phyloP scores from a whole-genome alignment of 2,888 invertebrate species.

The Temnothorax unifasciatus region DNA sequence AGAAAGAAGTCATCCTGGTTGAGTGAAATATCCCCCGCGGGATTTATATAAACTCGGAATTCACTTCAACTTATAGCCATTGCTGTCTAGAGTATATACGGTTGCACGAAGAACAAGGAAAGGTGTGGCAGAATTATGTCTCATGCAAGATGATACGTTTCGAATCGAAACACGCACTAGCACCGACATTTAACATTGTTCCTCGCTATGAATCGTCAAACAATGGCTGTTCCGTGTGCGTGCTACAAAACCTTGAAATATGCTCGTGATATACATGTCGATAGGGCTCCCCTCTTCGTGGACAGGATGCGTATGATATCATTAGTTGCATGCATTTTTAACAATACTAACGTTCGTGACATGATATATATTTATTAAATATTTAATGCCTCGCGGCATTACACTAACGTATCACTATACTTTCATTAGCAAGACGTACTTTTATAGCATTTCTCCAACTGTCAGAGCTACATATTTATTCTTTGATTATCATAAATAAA shows the following conservation, averaged over 20 bases:
- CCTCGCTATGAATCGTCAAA: constrained; percentile 31
- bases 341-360: neutral
- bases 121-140: constrained; percentile 17
- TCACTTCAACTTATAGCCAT: constrained; percentile 23
- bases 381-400: neutral
- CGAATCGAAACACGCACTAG: constrained; percentile 20
- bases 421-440: neutral
- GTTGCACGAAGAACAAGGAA: constrained; percentile 34
- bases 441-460: neutral
- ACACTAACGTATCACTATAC: neutral
- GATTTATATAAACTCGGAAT: constrained; percentile 59
- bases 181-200: constrained; percentile 51
- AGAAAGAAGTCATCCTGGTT: constrained; percentile 49
- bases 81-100: constrained; percentile 49
- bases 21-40: constrained; percentile 62
- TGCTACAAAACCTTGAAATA: constrained; percentile 22
- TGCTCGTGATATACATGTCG: constrained; percentile 18
- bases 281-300: neutral
- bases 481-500: neutral
- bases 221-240: constrained; percentile 18
- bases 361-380: neutral
- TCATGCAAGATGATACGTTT: constrained; percentile 38
- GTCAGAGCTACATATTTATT: neutral
- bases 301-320: constrained; percentile 16
- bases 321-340: constrained; percentile 37